Evolutionary conservation across 2,113 vertebrate genomes (phyloP).

Genomic region (Oncorhynchus nerka): DNA sequence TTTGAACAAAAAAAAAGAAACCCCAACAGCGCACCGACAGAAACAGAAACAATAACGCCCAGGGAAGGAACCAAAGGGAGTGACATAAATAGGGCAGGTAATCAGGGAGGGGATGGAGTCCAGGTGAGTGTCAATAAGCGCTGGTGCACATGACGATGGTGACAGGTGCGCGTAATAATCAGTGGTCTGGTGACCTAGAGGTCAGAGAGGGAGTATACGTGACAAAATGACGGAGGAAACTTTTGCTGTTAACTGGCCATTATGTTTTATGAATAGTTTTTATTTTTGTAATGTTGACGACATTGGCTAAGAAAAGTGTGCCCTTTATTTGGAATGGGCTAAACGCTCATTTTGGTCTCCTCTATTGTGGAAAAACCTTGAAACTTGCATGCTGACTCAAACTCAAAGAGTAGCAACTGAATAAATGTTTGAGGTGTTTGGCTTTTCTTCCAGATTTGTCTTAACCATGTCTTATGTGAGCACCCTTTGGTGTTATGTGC

Average conservation of each 20-base stretch:
- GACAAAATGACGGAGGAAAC: not conserved
- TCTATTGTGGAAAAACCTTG: conserved; percentile 36
- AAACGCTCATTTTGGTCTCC: not conserved
- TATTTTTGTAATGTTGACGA: conserved; percentile 9
- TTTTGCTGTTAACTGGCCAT: not conserved
- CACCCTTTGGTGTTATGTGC: conserved; percentile 55
- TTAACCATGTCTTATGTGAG: conserved; percentile 46
- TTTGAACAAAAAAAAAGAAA: too few relatives aligned
- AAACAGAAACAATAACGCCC: too few relatives aligned
- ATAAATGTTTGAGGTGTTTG: conserved; percentile 45
- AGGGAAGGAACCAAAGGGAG: too few relatives aligned
- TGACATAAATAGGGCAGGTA: too few relatives aligned
- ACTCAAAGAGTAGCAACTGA: conserved; percentile 31
- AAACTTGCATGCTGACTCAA: conserved; percentile 42
- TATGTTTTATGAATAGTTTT: conserved; percentile 20
- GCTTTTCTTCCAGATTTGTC: conserved; percentile 43
- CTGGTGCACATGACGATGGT: too few relatives aligned
- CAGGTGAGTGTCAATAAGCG: too few relatives aligned
- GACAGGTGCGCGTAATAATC: too few relatives aligned
- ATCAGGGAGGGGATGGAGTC: too few relatives aligned
- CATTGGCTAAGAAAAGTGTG: conserved; percentile 8
- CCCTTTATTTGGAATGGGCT: not conserved
- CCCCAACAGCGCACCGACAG: too few relatives aligned
- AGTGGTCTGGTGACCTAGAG: too few relatives aligned
- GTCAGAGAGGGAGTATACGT: too few relatives aligned